Percentiles rank a stretch among this genome's conserved stretches.
Conservation (phyloP, 2,797 vertebrate genomes). For the Intellagama lesueurii region DNA sequence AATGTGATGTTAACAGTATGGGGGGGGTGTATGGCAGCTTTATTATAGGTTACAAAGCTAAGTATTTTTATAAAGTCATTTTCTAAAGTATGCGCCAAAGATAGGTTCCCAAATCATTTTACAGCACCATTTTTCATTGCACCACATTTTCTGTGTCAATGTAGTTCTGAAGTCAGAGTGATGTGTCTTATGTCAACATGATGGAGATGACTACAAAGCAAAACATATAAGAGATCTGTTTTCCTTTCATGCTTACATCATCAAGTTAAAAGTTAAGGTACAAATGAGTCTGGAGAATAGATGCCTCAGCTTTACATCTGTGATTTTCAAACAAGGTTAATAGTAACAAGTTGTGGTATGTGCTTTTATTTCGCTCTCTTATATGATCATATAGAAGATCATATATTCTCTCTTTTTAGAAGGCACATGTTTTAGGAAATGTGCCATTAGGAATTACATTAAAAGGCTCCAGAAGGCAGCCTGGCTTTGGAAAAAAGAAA, state of each 20-base stretch:
- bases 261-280: neutral
- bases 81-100: neutral
- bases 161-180: neutral
- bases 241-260: neutral
- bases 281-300: slow-evolving; percentile 8
- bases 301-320: slow-evolving; percentile 6
- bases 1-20: too few species aligned
- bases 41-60: too few species aligned
- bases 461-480: neutral
- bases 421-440: slow-evolving; percentile 21
- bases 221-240: neutral
- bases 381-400: neutral
- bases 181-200: neutral
- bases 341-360: slow-evolving; percentile 5
- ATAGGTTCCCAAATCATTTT: neutral
- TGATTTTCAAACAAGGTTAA: slow-evolving; percentile 17
- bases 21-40: too few species aligned
- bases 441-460: slow-evolving; percentile 7
- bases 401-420: neutral
- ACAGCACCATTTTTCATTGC: neutral
- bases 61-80: neutral
- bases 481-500: neutral
- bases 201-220: slow-evolving; percentile 2
- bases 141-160: neutral
- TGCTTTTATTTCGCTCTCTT: neutral